These are phyloP conservation scores for Byasa hedistus DNA, from an alignment of 2,888 invertebrate species.

Conservation along the genomic window DNA sequence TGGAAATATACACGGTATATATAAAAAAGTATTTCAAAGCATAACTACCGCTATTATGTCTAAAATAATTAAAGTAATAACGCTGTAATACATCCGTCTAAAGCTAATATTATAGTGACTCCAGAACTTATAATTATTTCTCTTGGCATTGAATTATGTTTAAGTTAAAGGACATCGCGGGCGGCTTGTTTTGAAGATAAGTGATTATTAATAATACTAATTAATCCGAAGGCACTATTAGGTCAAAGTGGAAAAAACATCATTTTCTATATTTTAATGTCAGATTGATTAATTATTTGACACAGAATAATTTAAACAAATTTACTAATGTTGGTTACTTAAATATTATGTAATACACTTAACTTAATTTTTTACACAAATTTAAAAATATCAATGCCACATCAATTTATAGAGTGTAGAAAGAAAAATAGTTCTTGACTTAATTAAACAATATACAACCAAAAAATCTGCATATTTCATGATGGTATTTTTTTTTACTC, in stretches of 20 bases:
- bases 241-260: constrained; percentile 16
- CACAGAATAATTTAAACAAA: constrained; percentile 1
- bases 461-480: too few species aligned
- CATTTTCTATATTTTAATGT: constrained; percentile 14
- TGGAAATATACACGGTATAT: constrained; percentile 12
- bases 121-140: constrained; percentile 11
- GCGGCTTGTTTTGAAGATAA: constrained; percentile 18
- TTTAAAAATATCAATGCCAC: background rate
- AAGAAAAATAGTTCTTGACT: background rate
- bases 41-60: constrained; percentile 1
- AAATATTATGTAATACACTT: background rate
- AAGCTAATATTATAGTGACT: constrained; percentile 6
- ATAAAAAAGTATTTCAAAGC: constrained; percentile 9
- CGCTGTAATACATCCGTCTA: constrained; percentile 9
- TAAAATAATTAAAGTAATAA: constrained; percentile 19
- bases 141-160: constrained; percentile 21
- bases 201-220: constrained; percentile 22
- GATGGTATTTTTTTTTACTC: too few species aligned
- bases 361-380: background rate
- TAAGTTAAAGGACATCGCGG: constrained; percentile 8
- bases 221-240: constrained; percentile 9
- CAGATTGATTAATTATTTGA: constrained; percentile 10
- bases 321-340: background rate
- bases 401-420: background rate
- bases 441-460: background rate